These are phyloP conservation scores for Vireo griseus DNA, from an alignment of 2,797 vertebrate species.

Conservation along the genomic window DNA sequence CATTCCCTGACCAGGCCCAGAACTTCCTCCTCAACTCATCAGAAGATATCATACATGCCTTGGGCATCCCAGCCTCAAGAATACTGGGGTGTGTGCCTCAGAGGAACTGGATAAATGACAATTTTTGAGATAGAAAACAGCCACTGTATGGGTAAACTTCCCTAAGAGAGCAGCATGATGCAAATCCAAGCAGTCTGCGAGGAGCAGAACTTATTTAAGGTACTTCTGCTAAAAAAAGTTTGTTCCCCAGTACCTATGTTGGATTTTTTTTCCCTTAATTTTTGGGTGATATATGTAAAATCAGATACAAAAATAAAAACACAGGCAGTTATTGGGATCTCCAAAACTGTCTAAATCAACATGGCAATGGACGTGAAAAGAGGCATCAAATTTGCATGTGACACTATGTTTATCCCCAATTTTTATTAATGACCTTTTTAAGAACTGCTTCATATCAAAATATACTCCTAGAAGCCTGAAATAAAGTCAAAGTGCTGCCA, in stretches of 20 bases:
- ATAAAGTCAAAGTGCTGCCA: background rate
- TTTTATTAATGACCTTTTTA: background rate
- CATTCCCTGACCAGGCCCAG: background rate
- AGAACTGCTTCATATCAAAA: background rate
- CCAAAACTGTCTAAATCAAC: background rate
- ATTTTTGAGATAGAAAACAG: background rate
- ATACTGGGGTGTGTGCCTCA: background rate
- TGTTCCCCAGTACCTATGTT: fast-evolving
- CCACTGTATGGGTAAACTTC: background rate
- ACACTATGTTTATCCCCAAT: background rate
- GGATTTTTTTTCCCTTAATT: background rate
- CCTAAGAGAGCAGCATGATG: background rate
- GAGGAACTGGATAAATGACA: background rate
- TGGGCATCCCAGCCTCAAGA: background rate
- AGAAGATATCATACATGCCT: fast-evolving
- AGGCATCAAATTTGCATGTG: background rate
- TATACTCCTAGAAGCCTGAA: background rate
- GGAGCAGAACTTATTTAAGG: background rate
- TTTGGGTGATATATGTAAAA: background rate
- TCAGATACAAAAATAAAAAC: background rate
- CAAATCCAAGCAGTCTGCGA: background rate
- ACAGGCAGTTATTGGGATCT: background rate
- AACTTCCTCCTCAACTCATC: background rate
- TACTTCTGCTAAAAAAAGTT: background rate
- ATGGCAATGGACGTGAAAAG: background rate